Conservation (phyloP, 2,113 vertebrate genomes). For the Tapirus terrestris region DNA sequence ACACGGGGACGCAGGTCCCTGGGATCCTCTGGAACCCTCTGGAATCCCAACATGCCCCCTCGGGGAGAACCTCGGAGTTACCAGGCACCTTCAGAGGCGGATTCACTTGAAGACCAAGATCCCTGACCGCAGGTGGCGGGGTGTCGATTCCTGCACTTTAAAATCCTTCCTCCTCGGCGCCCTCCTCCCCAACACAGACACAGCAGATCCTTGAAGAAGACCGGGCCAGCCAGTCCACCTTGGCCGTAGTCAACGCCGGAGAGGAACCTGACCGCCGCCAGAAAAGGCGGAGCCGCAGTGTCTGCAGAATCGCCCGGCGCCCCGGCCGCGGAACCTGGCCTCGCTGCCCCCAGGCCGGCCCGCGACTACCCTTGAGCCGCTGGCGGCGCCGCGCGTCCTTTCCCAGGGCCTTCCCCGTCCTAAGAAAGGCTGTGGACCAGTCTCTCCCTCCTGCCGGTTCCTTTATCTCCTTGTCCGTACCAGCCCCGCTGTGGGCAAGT, state of each 20-base stretch:
- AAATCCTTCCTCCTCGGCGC: background rate
- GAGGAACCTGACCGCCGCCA: background rate
- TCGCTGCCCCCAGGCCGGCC: background rate
- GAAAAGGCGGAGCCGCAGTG: accelerated
- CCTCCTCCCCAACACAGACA: accelerated
- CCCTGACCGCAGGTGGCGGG: accelerated
- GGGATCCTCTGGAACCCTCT: background rate
- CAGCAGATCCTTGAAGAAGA: background rate
- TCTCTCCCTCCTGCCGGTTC: no score
- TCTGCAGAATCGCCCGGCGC: background rate
- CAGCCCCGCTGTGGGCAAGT: background rate
- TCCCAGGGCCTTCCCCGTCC: accelerated
- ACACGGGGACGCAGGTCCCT: accelerated
- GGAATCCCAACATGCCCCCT: background rate
- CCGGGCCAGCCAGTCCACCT: background rate
- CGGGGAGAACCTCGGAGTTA: background rate
- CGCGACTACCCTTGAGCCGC: accelerated
- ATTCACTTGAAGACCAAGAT: background rate
- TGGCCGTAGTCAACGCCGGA: accelerated
- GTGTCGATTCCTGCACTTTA: accelerated
- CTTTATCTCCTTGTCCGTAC: background rate
- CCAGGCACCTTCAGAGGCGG: no score
- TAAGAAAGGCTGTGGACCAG: background rate
- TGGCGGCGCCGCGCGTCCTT: background rate
- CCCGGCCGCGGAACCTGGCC: background rate